Evolutionary conservation across 2,797 vertebrate genomes (phyloP).

Genomic region (Esox masquinongy): DNA sequence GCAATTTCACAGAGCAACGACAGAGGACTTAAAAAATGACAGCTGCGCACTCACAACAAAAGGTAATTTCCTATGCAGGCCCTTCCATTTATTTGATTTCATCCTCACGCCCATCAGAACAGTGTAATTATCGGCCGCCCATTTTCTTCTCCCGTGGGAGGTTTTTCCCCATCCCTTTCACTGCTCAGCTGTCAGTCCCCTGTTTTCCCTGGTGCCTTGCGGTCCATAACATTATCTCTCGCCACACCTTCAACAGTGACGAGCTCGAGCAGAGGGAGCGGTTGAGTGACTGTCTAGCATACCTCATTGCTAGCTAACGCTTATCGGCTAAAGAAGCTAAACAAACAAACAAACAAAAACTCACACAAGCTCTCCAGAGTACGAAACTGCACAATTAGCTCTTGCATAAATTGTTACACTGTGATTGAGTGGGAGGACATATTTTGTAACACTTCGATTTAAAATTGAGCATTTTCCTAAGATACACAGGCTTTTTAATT

Average conservation of each 20-base stretch:
- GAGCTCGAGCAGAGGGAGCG: not conserved
- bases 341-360: not conserved
- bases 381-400: not conserved
- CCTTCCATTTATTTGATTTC: constrained; percentile 49
- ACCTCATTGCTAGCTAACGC: not conserved
- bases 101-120: constrained; percentile 45
- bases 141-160: constrained; percentile 42
- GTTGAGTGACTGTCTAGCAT: not conserved
- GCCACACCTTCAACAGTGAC: not conserved
- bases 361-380: not conserved
- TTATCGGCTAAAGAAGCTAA: not conserved
- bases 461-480: too few species aligned
- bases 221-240: not conserved
- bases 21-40: constrained; percentile 33
- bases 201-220: not conserved
- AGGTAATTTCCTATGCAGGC: constrained; percentile 54
- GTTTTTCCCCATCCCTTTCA: constrained; percentile 23
- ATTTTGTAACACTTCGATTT: not conserved
- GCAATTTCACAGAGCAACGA: constrained; percentile 21
- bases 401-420: not conserved
- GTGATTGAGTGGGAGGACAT: not conserved
- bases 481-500: too few species aligned
- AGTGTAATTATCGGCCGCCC: constrained; percentile 56
- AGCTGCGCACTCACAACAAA: constrained; percentile 51
- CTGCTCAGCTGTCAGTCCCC: not conserved